Percentiles rank a stretch among this genome's conserved stretches.
These are phyloP conservation scores for Folsomia candida DNA, from an alignment of 2,888 invertebrate genomes.

Conservation along the genomic window DNA sequence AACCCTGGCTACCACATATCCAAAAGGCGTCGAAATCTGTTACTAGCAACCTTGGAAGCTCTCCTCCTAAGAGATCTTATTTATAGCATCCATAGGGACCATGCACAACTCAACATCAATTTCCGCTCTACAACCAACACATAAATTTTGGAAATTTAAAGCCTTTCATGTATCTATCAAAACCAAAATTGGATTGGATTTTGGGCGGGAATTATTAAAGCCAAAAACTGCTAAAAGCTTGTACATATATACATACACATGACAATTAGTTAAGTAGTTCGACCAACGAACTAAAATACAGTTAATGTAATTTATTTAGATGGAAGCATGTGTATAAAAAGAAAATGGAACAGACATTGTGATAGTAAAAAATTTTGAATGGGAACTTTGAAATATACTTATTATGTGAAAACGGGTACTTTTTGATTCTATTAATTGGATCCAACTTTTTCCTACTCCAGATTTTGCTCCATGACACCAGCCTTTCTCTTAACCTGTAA, in stretches of 20 bases:
- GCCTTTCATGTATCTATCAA: background rate
- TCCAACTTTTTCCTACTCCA: background rate
- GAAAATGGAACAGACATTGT: background rate
- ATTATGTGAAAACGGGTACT: too few relatives aligned
- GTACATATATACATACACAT: too few relatives aligned
- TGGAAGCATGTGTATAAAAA: background rate
- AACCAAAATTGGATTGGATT: background rate
- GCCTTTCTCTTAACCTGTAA: background rate
- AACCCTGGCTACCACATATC: too few relatives aligned
- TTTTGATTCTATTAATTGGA: background rate
- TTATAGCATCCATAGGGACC: too few relatives aligned
- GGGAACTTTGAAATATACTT: too few relatives aligned
- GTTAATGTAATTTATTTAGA: background rate
- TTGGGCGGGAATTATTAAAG: background rate
- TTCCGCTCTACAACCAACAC: background rate
- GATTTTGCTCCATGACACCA: background rate
- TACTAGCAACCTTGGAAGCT: too few relatives aligned
- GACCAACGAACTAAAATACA: background rate
- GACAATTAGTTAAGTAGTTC: too few relatives aligned
- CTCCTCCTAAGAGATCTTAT: too few relatives aligned
- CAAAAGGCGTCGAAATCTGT: too few relatives aligned
- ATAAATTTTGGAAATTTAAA: background rate
- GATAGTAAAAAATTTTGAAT: background rate
- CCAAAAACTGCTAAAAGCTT: background rate
- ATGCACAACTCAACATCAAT: too few relatives aligned